Conservation (phyloP, 2,888 invertebrate genomes). For the Antheraea assamensis region DNA sequence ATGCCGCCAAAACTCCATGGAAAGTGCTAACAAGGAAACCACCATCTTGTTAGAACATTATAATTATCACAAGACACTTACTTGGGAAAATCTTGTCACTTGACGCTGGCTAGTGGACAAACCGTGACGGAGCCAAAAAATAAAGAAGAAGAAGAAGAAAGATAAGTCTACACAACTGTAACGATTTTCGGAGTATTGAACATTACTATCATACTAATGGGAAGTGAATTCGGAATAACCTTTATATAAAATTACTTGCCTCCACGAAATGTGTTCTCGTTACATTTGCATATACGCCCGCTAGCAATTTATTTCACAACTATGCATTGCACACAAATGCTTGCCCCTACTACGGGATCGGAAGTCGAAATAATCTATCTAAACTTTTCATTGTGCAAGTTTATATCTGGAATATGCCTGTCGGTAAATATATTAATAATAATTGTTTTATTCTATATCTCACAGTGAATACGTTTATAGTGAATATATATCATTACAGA, state of each 20-base stretch:
- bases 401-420: background rate
- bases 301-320: conserved; percentile 42
- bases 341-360: conserved; percentile 5
- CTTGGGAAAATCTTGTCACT: too few relatives aligned
- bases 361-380: background rate
- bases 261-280: conserved; percentile 26
- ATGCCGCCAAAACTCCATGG: too few relatives aligned
- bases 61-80: too few relatives aligned
- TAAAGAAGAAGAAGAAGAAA: too few relatives aligned
- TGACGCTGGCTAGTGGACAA: too few relatives aligned
- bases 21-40: too few relatives aligned
- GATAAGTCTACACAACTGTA: background rate
- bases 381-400: background rate
- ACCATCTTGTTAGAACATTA: too few relatives aligned
- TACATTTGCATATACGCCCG: conserved; percentile 35
- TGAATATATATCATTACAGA: background rate
- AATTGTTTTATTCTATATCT: background rate
- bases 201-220: conserved; percentile 5
- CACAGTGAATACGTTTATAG: background rate
- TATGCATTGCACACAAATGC: conserved; percentile 27
- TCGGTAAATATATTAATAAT: background rate
- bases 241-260: conserved; percentile 27
- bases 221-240: conserved; percentile 10
- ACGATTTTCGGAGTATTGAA: background rate
- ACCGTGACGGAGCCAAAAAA: too few relatives aligned